Evolutionary conservation across 23 tunicate genomes (phyloP), one percentile per base, ranked within the genome.

Genomic region (Trididemnum nubilum): DNA sequence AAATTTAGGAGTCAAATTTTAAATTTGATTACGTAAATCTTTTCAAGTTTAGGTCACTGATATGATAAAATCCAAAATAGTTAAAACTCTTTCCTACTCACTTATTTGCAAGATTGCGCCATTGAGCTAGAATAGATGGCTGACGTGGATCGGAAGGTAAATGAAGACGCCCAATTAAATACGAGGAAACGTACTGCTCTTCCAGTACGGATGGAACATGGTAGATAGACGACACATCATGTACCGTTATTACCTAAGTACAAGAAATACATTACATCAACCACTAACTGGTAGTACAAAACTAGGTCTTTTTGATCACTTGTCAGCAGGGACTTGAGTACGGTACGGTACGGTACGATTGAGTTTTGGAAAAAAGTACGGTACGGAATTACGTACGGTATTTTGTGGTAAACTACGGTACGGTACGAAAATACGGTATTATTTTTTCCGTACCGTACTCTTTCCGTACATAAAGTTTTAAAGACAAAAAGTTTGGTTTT

Each of bases 201-300:
- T 94, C 91, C 33, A 94, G 63, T 3, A 89, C 35, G 0, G 74
- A 71, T 18, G 98, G 98, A 30, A 94, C 98, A 2, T 79, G 94
- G 71, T 94, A 94, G 21, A 94, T 85, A 2, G 95, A 94, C 2
- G 85, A 32, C 36, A 85, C 91, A 64, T 89, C 95, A 49, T 85
- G 95, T 4, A 94, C 95, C n/a, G 91, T 59, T 33, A 94, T 85
- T 1, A 94, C 98, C 98, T 93, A 35, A 27, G 72, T 27, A 24
- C 29, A 73, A 73, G 9, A 18, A 71, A 15, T 33, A 33, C 5
- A 4, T 71, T 28, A 39, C 76, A 33, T 12, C 25, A 64, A 25
- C 71, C 7, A n/a, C n/a, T n/a, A n/a, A n/a, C n/a, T n/a, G n/a
- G n/a, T n/a, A n/a, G n/a, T n/a, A n/a, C n/a, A n/a, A n/a, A n/a